A percentile compares a stretch with the other conserved stretches of the same genome.
Conservation (phyloP, 2,888 invertebrate genomes). For the Congeria kusceri region DNA sequence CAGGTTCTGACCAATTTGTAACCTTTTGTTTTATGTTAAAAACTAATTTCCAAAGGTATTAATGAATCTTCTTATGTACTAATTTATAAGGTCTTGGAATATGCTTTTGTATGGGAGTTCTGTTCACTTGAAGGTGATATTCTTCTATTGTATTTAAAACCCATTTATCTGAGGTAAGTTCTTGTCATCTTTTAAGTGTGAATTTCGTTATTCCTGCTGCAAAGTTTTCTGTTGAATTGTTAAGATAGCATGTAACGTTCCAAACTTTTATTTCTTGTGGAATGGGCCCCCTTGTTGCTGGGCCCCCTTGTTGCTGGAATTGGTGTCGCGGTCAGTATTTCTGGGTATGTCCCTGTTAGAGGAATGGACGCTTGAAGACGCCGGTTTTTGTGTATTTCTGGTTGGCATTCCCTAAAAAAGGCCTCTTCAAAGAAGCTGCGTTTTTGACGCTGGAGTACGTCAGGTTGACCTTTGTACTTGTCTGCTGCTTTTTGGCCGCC, state of each 20-base stretch:
- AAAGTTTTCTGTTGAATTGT: conserved; percentile 20
- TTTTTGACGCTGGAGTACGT: not conserved
- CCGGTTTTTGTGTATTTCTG: not conserved
- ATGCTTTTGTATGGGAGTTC: conserved; percentile 2
- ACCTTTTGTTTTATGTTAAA: conserved; percentile 9
- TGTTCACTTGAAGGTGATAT: conserved; percentile 12
- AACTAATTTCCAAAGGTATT: conserved; percentile 12
- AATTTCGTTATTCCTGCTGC: conserved; percentile 20
- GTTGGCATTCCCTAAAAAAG: conserved; percentile 22
- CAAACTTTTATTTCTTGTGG: not conserved
- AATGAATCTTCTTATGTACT: conserved; percentile 2
- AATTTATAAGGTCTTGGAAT: conserved; percentile 7
- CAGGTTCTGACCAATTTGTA: not conserved
- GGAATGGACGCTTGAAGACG: not conserved
- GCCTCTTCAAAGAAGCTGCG: not conserved
- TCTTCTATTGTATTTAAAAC: conserved; percentile 12
- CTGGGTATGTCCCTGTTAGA: not conserved
- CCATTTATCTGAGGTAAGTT: conserved; percentile 17
- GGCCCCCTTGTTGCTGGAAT: not conserved
- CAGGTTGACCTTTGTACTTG: not conserved
- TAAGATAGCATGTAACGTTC: not conserved
- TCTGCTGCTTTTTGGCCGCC: not conserved
- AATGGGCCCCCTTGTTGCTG: not conserved
- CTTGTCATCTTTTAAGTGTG: not conserved
- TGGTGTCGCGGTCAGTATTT: not conserved